Conservation (phyloP, 2,797 vertebrate species). For the Varecia variegata region DNA sequence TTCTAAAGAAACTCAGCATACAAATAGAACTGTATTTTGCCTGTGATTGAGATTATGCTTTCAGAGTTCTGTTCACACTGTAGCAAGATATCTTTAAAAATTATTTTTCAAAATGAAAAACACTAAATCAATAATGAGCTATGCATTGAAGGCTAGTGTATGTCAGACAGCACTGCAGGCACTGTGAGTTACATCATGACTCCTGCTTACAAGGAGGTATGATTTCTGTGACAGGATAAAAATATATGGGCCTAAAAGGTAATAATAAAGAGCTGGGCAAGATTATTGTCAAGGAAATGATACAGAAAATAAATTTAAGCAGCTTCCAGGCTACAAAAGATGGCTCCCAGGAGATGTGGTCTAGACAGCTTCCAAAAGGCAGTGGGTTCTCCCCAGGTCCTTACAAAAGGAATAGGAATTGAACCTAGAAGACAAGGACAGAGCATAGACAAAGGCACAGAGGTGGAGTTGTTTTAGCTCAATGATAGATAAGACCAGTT, state of each 20-base stretch:
- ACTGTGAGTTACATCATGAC: background rate
- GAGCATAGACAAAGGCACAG: background rate
- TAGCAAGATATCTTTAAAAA: slow-evolving; percentile 20
- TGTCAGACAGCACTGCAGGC: background rate
- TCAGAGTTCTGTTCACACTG: background rate
- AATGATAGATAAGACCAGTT: background rate
- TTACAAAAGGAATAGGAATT: background rate
- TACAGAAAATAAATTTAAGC: background rate
- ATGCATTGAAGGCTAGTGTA: background rate
- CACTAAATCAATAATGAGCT: background rate
- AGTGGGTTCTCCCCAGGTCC: background rate
- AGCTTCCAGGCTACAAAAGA: background rate
- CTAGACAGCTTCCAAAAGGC: background rate
- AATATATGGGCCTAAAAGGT: background rate
- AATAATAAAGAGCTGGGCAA: background rate
- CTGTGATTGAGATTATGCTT: background rate
- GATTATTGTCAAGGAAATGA: background rate
- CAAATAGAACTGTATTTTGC: slow-evolving; percentile 23
- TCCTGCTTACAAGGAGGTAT: background rate
- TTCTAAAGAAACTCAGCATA: slow-evolving; percentile 9
- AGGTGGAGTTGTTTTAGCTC: background rate
- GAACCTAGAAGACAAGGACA: background rate
- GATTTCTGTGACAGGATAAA: background rate
- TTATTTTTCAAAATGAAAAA: slow-evolving; percentile 17
- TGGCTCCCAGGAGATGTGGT: background rate